phyloP scores from a whole-genome alignment of 2,888 invertebrate species.

The Dolomedes plantarius region DNA sequence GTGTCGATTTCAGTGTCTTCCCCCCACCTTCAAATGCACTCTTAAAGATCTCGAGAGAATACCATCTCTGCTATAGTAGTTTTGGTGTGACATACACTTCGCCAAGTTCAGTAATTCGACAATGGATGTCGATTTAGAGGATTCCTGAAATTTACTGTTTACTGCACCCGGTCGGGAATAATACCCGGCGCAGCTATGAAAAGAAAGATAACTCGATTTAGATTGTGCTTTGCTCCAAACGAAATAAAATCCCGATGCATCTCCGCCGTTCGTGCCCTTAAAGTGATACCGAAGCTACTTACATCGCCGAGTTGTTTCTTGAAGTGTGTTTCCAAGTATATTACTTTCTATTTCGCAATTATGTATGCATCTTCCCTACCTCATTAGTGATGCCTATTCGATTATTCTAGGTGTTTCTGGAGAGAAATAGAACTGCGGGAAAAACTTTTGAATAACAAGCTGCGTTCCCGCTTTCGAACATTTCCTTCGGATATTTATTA shows the following conservation, averaged over 20 bases:
- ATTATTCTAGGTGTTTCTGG: conserved; percentile 16
- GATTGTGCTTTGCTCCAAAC: neutral
- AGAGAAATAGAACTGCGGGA: neutral
- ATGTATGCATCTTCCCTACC: conserved; percentile 1
- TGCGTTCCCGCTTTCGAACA: neutral
- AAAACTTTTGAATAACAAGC: conserved; percentile 7
- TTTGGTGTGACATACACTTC: too few relatives aligned
- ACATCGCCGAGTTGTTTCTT: neutral
- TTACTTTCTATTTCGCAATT: conserved; percentile 4
- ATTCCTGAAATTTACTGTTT: too few relatives aligned
- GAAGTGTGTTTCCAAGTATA: neutral
- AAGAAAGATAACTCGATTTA: neutral
- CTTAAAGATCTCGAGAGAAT: too few relatives aligned
- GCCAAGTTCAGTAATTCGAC: too few relatives aligned
- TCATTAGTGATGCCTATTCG: conserved; percentile 16
- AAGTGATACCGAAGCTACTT: neutral
- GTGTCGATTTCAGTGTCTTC: too few relatives aligned
- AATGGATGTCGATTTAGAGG: too few relatives aligned
- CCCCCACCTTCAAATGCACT: too few relatives aligned
- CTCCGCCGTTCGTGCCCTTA: neutral
- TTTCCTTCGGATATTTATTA: conserved; percentile 5
- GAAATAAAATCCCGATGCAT: neutral
- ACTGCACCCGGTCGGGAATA: too few relatives aligned
- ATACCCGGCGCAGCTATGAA: neutral
- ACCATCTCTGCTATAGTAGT: too few relatives aligned